Evolutionary conservation across 2,888 invertebrate genomes (phyloP).

Genomic region (Epirrhoe tristata): DNA sequence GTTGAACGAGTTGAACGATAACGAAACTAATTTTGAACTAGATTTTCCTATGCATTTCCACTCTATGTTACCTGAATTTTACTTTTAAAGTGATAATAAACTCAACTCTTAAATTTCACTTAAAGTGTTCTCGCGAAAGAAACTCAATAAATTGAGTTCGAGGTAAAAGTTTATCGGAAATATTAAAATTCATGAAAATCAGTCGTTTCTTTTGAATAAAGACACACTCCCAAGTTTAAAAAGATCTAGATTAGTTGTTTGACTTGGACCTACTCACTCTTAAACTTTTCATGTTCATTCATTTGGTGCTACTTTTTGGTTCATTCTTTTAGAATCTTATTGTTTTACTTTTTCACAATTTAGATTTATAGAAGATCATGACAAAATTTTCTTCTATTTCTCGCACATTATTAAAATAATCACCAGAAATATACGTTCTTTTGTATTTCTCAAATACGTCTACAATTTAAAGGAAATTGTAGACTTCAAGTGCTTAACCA

Average conservation of each 20-base stretch:
- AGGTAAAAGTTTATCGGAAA: slow-evolving; percentile 40
- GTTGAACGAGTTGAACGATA: slow-evolving; percentile 3
- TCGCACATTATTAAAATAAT: no score
- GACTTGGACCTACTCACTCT: slow-evolving; percentile 4
- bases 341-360: no score
- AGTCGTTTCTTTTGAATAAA: slow-evolving; percentile 30
- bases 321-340: background rate
- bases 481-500: slow-evolving; percentile 13
- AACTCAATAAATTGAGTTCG: slow-evolving; percentile 38
- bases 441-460: background rate
- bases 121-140: slow-evolving; percentile 33
- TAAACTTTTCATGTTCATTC: background rate
- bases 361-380: no score
- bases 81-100: background rate
- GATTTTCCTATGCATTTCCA: background rate
- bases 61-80: background rate
- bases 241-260: slow-evolving; percentile 22
- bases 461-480: slow-evolving; percentile 5
- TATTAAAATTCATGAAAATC: slow-evolving; percentile 52
- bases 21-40: slow-evolving; percentile 15
- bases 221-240: slow-evolving; percentile 16
- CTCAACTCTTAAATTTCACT: slow-evolving; percentile 22
- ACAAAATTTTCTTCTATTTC: no score
- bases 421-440: background rate
- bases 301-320: background rate